Conservation (phyloP, 2,113 vertebrate species). For the Erythrocercus mccallii region DNA sequence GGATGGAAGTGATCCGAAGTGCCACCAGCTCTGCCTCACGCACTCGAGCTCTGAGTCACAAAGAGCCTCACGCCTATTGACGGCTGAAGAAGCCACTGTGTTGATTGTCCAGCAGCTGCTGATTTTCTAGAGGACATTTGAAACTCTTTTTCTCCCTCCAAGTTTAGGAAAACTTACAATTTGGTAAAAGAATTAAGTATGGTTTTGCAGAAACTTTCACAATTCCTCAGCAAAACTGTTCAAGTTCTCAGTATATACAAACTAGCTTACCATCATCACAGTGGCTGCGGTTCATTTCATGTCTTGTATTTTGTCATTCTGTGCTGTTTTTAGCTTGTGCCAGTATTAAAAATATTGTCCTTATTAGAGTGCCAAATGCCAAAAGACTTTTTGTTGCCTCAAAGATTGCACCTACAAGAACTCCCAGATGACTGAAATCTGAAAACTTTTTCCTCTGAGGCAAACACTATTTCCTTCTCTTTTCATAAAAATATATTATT, state of each 20-base stretch:
- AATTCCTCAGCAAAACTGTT: constrained; percentile 27
- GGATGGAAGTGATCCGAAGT: constrained; percentile 99
- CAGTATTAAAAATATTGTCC: constrained; percentile 77
- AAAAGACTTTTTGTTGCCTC: constrained; percentile 56
- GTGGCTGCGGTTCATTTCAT: constrained; percentile 32
- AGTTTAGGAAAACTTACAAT: constrained; percentile 42
- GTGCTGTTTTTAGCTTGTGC: constrained; percentile 72
- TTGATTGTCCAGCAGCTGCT: constrained; percentile 33
- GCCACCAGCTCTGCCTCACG: constrained; percentile 87
- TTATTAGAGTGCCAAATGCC: constrained; percentile 76
- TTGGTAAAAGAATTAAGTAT: constrained; percentile 29
- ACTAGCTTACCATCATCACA: constrained; percentile 18
- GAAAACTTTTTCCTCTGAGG: constrained; percentile 45
- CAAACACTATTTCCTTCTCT: constrained; percentile 55
- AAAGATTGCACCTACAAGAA: constrained; percentile 42
- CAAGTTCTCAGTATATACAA: neutral
- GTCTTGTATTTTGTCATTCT: constrained; percentile 55
- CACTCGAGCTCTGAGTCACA: constrained; percentile 79
- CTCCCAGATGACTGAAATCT: neutral
- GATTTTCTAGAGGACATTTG: constrained; percentile 61
- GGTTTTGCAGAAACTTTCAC: constrained; percentile 43
- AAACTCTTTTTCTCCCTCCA: constrained; percentile 48
- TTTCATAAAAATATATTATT: constrained; percentile 45
- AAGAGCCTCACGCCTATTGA: constrained; percentile 87
- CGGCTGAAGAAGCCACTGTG: neutral